Percentiles rank a stretch among this genome's conserved stretches.
These are phyloP conservation scores for Drosophila simulans DNA, from an alignment of 1,140 invertebrate genomes.

Conservation along the genomic window DNA sequence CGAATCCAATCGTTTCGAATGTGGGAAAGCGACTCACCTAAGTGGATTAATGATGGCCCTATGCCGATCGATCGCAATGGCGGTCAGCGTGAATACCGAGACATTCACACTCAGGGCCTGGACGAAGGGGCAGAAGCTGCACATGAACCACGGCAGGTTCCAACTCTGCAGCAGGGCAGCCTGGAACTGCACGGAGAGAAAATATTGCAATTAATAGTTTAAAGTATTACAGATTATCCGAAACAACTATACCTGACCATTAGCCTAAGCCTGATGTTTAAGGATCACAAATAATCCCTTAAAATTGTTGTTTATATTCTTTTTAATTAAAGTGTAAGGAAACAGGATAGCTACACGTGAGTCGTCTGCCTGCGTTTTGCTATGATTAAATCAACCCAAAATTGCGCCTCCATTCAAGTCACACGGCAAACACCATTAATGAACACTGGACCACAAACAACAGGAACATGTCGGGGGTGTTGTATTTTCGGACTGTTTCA, in stretches of 20 bases:
- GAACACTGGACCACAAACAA: slow-evolving; percentile 16
- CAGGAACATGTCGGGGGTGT: not conserved
- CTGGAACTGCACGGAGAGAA: slow-evolving; percentile 88
- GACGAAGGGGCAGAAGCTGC: slow-evolving; percentile 92
- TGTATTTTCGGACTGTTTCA: not conserved
- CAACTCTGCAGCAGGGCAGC: slow-evolving; percentile 92
- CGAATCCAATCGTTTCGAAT: slow-evolving; percentile 5
- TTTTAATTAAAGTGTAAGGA: not conserved
- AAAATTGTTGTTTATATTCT: too few relatives aligned
- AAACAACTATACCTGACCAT: too few relatives aligned
- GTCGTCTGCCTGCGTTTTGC: slow-evolving; percentile 1
- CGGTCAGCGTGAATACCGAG: slow-evolving; percentile 92
- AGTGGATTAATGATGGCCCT: slow-evolving; percentile 89
- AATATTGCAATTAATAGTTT: not conserved
- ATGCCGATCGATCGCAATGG: slow-evolving; percentile 92
- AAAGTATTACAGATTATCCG: not conserved
- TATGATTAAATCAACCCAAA: slow-evolving; percentile 44
- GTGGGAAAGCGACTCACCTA: slow-evolving; percentile 85
- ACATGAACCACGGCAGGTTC: slow-evolving; percentile 93
- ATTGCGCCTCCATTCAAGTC: slow-evolving; percentile 18
- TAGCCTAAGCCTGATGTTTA: too few relatives aligned
- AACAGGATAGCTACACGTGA: not conserved
- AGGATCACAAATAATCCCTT: too few relatives aligned
- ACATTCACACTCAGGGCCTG: slow-evolving; percentile 92
- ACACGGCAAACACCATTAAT: slow-evolving; percentile 58